Evolutionary conservation across 1,140 invertebrate genomes (phyloP).

Genomic region (Streblospio benedicti): DNA sequence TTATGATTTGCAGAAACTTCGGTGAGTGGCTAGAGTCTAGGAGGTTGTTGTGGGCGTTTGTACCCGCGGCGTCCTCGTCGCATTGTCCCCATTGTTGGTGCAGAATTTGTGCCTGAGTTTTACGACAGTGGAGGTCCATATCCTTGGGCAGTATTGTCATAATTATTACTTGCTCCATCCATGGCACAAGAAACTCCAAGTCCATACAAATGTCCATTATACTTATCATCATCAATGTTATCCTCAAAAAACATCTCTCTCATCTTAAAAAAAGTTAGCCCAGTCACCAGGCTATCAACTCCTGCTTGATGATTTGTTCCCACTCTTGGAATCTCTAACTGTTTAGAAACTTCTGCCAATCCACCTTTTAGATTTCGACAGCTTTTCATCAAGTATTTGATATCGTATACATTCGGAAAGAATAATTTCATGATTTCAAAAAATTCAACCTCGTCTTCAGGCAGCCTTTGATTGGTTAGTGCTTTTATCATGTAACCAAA

Average conservation of each 20-base stretch:
- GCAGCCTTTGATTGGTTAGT: constrained; percentile 77
- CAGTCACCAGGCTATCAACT: constrained; percentile 91
- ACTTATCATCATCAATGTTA: constrained; percentile 92
- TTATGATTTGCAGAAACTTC: too few species aligned
- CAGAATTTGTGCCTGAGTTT: too few species aligned
- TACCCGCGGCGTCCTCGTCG: too few species aligned
- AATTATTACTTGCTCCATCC: too few species aligned
- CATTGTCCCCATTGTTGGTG: too few species aligned
- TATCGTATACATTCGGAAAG: constrained; percentile 95
- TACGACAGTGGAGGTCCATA: too few species aligned
- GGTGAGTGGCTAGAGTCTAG: too few species aligned
- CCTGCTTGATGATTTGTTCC: constrained; percentile 97
- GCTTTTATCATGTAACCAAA: constrained; percentile 97
- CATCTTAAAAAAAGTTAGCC: constrained; percentile 98
- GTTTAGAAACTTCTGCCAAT: constrained; percentile 60
- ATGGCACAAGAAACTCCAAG: constrained; percentile 57
- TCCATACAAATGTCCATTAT: constrained; percentile 89
- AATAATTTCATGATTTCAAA: constrained; percentile 86
- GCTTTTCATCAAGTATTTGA: constrained; percentile 97
- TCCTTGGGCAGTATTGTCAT: too few species aligned
- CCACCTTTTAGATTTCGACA: constrained; percentile 97
- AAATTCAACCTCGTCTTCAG: constrained; percentile 86
- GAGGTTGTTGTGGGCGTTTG: too few species aligned
- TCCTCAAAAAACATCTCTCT: constrained; percentile 98
- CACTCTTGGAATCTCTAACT: constrained; percentile 64